A percentile compares a stretch with the other conserved stretches of the same genome.
These are phyloP conservation scores for Idaea aversata DNA, from an alignment of 2,888 invertebrate genomes.

Conservation along the genomic window DNA sequence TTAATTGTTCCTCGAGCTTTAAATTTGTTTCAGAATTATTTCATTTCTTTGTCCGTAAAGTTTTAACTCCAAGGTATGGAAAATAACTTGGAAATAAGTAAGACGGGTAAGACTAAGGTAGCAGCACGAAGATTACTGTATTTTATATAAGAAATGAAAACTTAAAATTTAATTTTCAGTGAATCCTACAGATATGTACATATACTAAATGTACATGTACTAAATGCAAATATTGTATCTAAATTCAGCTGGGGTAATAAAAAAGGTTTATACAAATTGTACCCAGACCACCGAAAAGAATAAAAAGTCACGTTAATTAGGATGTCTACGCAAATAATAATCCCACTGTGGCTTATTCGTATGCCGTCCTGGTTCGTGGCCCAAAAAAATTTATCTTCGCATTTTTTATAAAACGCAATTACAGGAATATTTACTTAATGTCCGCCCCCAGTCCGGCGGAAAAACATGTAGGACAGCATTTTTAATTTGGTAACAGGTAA, in stretches of 20 bases:
- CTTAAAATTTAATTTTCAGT: not conserved
- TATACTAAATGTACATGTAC: not conserved
- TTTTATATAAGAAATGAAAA: not conserved
- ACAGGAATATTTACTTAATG: slow-evolving; percentile 71
- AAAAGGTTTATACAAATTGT: slow-evolving; percentile 3
- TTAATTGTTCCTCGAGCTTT: slow-evolving; percentile 64
- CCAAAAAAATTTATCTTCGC: slow-evolving; percentile 63
- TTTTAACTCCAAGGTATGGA: slow-evolving; percentile 38
- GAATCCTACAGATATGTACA: not conserved
- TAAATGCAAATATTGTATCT: not conserved
- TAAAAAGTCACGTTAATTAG: slow-evolving; percentile 72
- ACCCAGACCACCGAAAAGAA: slow-evolving; percentile 36
- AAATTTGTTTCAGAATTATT: slow-evolving; percentile 57
- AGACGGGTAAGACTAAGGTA: not conserved
- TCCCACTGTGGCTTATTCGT: slow-evolving; percentile 65
- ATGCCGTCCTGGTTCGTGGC: slow-evolving; percentile 59
- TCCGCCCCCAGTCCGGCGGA: slow-evolving; percentile 40
- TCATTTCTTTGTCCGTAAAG: slow-evolving; percentile 46
- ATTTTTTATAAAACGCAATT: slow-evolving; percentile 72
- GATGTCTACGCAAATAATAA: slow-evolving; percentile 75
- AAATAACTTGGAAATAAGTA: slow-evolving; percentile 42
- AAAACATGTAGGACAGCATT: slow-evolving; percentile 51
- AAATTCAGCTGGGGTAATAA: slow-evolving; percentile 42
- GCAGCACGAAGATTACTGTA: not conserved
- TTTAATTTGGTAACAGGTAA: slow-evolving; percentile 43